A percentile compares a stretch with the other conserved stretches of the same genome.
Evolutionary conservation across 2,797 vertebrate species (phyloP).

Genomic region (Meriones psammophilus): DNA sequence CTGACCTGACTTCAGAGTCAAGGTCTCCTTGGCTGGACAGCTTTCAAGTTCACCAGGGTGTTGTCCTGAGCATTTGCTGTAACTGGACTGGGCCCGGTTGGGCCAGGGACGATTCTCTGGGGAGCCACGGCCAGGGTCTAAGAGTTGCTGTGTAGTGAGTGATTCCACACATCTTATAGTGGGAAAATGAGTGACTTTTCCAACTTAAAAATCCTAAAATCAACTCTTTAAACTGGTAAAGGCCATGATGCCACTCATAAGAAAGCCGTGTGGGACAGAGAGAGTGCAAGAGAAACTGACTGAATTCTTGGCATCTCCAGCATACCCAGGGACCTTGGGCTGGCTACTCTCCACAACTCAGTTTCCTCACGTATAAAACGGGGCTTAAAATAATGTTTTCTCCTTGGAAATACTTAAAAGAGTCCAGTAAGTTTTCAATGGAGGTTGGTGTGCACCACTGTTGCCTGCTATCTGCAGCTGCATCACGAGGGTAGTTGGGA

Average conservation of each 20-base stretch:
- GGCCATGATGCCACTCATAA: neutral
- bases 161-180: neutral
- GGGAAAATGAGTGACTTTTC: neutral
- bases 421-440: neutral
- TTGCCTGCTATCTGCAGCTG: neutral
- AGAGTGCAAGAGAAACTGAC: neutral
- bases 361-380: neutral
- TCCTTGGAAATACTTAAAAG: neutral
- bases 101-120: neutral
- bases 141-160: too few species aligned
- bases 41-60: conserved; percentile 43
- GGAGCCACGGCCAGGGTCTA: neutral
- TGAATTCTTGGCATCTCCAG: neutral
- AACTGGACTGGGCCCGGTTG: neutral
- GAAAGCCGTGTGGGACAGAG: neutral
- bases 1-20: conserved; percentile 22
- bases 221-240: neutral
- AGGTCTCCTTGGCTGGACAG: neutral
- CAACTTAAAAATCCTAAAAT: conserved; percentile 13
- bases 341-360: neutral
- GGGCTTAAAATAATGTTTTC: neutral
- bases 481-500: neutral
- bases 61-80: accelerated
- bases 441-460: neutral
- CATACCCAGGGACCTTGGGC: neutral